Evolutionary conservation across 2,113 vertebrate species (phyloP), one percentile per base, ranked within the genome.

Genomic region (Zosterops lateralis): DNA sequence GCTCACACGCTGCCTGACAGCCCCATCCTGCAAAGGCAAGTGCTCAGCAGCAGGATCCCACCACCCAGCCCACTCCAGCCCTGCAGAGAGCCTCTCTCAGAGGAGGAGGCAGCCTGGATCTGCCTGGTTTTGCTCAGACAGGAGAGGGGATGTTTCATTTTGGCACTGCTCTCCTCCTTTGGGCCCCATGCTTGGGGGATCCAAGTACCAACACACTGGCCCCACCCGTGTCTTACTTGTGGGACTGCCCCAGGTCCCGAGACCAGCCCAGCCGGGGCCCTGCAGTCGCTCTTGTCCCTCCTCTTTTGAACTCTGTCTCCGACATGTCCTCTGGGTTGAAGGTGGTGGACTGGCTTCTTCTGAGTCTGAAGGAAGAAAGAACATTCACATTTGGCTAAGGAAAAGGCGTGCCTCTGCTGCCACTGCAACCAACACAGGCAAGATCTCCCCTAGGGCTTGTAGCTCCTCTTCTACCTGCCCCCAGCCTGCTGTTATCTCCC

Each of bases 211-310:
- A 24, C 45, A 18, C 28, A 0, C 3, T 10, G 12, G 57, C 25
- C 15, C 9, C 18, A 7, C 10, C 76, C 9, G 4, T 15, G 6
- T 95, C 98, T 97, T 94, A 99, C 99, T 96, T 98, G 96, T 97
- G 98, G 79, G 97, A 95, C 72, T 98, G 98, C 22, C 99, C 98
- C 76, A 99, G 97, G 92, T 99, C 99, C 93, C 98, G 98, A 72
- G 99, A 99, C 99, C 99, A 99, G 66, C 99, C 99, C 76, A 99
- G 92, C 45, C 99, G 98, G 5, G 99, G 99, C 26, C 99, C 99
- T 0, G 99, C 99, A 1, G 99, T 99, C 34, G 99, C 98, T 93
- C 99, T 98, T 18, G 98, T 99, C 32, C 99, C 99, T 57, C 99
- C 99, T 93, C 99, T 97, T 78, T 98, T 99, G 96, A 99, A 99